These are phyloP conservation scores for Tetraodon nigroviridis DNA, from an alignment of 2,113 vertebrate genomes.

Conservation along the genomic window DNA sequence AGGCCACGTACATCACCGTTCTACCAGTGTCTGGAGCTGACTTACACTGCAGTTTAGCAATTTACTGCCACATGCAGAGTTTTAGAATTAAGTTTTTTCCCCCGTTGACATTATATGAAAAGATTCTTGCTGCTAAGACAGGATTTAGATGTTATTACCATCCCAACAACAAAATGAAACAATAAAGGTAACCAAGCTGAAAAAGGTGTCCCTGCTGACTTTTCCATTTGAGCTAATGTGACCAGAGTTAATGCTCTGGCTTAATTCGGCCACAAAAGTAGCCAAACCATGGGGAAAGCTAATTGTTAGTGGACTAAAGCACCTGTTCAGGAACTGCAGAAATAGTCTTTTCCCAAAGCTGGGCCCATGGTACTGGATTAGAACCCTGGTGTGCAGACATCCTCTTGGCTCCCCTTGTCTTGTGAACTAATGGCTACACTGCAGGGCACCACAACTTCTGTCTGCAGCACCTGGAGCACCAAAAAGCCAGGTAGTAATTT, in stretches of 20 bases:
- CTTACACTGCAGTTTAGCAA: slow-evolving; percentile 22
- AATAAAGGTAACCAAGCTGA: slow-evolving; percentile 73
- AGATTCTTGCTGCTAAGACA: slow-evolving; percentile 59
- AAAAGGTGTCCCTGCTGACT: slow-evolving; percentile 74
- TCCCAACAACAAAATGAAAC: slow-evolving; percentile 65
- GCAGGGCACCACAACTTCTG: slow-evolving; percentile 54
- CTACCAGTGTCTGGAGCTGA: slow-evolving; percentile 3
- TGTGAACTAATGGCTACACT: slow-evolving; percentile 51
- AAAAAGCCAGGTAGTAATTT: slow-evolving; percentile 17
- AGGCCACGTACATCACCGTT: slow-evolving; percentile 5
- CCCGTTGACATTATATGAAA: slow-evolving; percentile 63
- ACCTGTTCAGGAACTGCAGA: slow-evolving; percentile 69
- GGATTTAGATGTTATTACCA: slow-evolving; percentile 65
- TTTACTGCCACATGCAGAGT: slow-evolving; percentile 49
- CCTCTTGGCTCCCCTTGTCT: slow-evolving; percentile 45
- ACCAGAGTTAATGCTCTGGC: slow-evolving; percentile 70
- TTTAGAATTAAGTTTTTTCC: slow-evolving; percentile 28
- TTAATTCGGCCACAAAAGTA: slow-evolving; percentile 74
- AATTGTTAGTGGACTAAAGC: slow-evolving; percentile 65
- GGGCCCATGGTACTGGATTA: slow-evolving; percentile 56
- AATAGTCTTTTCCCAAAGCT: slow-evolving; percentile 52
- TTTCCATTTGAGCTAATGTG: slow-evolving; percentile 70
- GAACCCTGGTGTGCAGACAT: slow-evolving; percentile 64
- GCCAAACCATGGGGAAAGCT: slow-evolving; percentile 59
- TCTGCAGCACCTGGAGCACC: slow-evolving; percentile 50